Base-by-base conservation (phyloP, 2,797 vertebrate genomes). In the Okamejei kenojei region DNA sequence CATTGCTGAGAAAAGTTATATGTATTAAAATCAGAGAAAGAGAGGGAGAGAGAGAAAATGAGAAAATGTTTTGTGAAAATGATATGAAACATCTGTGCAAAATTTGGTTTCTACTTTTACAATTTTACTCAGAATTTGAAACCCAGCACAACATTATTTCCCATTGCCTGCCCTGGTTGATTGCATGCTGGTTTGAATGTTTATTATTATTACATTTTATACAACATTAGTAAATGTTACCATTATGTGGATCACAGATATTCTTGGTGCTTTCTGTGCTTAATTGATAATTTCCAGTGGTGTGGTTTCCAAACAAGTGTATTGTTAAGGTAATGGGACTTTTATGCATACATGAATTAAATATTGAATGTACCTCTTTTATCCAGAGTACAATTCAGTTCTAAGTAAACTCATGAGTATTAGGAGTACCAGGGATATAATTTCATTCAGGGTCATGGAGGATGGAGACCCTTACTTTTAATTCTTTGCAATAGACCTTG, bases 61-160 rank as follows among this genome's bases (percentile, higher is more conserved):
- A 4, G 45, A 4, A 26, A 54, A 61, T 61, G 54, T 84, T 84
- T 63, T n/a, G 29, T 63, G 82, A n/a, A 86, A 63, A 7, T 65
- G 82, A 86, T 86, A 86, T 86, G 54, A 61, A 58, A 63, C 26
- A 86, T 86, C 58, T 65, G 29, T 65, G 26, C 61, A 88, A 61
- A 88, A 88, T 65, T 19, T 8, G 19, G n/a, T 35, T 65, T 86
- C 29, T 61, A 21, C 29, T 86, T 65, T 68, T 21, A 68, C 3
- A 65, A 35, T 88, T 65, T 88, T 32, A n/a, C 61, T 88, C 71
- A 74, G 84, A 65, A 63, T 88, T 38, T 65, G 61, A 88, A 65
- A 88, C 32, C 7, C 29, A 32, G n/a, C 63, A 29, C 13, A 19
- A 63, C 63, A 19, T n/a, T 9, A 13, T n/a, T 88, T 65, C 29